phyloP scores from a whole-genome alignment of 2,113 vertebrate genomes.

The Castor canadensis region DNA sequence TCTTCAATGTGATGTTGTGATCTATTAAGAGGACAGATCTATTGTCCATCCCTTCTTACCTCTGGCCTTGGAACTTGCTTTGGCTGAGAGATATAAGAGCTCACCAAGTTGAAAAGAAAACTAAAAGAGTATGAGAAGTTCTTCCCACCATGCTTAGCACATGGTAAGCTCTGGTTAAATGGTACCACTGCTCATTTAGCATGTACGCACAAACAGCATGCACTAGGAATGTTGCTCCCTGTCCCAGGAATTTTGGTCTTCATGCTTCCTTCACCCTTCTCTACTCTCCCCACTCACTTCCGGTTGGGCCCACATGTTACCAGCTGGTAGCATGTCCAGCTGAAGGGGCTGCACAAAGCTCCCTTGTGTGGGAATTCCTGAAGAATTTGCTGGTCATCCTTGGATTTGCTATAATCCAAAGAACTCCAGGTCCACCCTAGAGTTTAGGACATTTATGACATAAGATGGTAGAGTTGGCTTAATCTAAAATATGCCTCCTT shows the following conservation, averaged over 20 bases:
- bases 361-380: background rate
- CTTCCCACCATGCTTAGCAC: background rate
- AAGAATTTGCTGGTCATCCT: background rate
- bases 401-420: background rate
- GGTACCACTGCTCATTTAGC: background rate
- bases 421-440: background rate
- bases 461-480: background rate
- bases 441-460: background rate
- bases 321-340: background rate
- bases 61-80: background rate
- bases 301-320: background rate
- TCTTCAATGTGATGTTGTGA: background rate
- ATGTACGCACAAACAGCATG: background rate
- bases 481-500: background rate
- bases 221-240: background rate
- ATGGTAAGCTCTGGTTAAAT: background rate
- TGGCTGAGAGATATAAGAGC: background rate
- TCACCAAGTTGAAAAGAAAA: background rate
- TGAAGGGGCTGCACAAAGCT: background rate
- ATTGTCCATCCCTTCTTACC: background rate
- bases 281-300: background rate
- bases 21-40: background rate
- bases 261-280: background rate
- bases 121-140: background rate
- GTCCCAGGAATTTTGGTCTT: background rate